A percentile compares a stretch with the other conserved stretches of the same genome.
Evolutionary conservation across 2,797 vertebrate species (phyloP).

Genomic region (Acipenser transmontanus): DNA sequence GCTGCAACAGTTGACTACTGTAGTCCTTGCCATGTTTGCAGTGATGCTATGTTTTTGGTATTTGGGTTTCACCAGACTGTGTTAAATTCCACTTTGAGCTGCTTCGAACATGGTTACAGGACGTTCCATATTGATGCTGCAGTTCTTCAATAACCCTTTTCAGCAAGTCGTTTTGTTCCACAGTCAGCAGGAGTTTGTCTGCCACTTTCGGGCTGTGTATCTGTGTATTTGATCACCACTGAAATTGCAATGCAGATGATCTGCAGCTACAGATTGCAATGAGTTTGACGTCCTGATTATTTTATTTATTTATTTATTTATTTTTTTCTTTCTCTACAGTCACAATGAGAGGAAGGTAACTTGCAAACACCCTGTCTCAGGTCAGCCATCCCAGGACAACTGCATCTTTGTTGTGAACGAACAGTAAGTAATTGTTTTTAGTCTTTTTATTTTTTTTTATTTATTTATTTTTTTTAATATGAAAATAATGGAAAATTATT

Average conservation of each 20-base stretch:
- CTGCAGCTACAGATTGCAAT: no score
- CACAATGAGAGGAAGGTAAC: slow-evolving; percentile 97
- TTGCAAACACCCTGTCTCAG: slow-evolving; percentile 89
- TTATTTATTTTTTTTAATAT: no score
- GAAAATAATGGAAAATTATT: no score
- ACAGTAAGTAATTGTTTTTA: slow-evolving; percentile 74
- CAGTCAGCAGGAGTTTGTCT: no score
- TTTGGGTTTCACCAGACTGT: background rate
- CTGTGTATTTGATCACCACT: no score
- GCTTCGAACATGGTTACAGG: background rate
- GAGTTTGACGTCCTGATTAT: no score
- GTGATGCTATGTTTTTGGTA: background rate
- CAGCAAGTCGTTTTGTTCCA: no score
- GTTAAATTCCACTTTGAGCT: background rate
- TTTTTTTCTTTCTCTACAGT: slow-evolving; percentile 49
- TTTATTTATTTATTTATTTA: slow-evolving; percentile 4
- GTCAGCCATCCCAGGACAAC: slow-evolving; percentile 89
- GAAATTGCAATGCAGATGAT: no score
- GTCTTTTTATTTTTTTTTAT: no score
- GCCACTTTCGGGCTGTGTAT: no score
- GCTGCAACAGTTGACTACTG: background rate
- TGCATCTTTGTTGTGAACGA: slow-evolving; percentile 97
- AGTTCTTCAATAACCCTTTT: no score
- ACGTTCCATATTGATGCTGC: background rate
- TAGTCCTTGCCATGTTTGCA: background rate